Evolutionary conservation across 2,113 vertebrate genomes (phyloP).

Genomic region (Plestiodon gilberti): DNA sequence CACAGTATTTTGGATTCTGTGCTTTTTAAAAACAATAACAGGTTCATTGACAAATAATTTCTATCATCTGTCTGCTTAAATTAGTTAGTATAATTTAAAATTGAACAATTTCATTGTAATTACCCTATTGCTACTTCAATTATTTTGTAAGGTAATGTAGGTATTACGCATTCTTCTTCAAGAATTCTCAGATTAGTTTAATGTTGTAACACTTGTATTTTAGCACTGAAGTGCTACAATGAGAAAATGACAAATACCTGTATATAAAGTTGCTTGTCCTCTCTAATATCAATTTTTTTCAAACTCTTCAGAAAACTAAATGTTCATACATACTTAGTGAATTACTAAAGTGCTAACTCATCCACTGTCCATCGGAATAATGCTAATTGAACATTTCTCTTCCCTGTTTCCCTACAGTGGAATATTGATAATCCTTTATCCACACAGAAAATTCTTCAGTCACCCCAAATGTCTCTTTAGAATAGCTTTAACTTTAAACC

Average conservation of each 20-base stretch:
- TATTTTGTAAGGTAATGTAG: neutral
- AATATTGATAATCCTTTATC: constrained; percentile 47
- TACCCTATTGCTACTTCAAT: constrained; percentile 50
- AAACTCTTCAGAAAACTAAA: constrained; percentile 11
- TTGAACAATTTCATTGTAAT: neutral
- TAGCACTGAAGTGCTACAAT: neutral
- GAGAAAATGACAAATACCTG: neutral
- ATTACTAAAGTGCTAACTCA: constrained; percentile 38
- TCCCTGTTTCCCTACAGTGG: constrained; percentile 55
- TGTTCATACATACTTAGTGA: constrained; percentile 14
- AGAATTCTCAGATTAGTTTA: neutral
- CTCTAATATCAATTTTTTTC: neutral
- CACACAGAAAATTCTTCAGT: constrained; percentile 68
- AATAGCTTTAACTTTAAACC: constrained; percentile 76
- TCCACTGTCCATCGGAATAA: constrained; percentile 20
- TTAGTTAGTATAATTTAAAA: neutral
- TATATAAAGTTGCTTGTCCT: neutral
- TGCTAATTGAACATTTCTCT: neutral
- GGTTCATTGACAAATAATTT: neutral
- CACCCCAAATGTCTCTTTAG: constrained; percentile 75
- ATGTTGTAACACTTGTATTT: neutral
- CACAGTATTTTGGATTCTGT: neutral
- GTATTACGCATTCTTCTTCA: neutral
- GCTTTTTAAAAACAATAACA: neutral
- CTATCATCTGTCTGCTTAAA: too few relatives aligned